These are phyloP conservation scores for Ciconia boyciana DNA, from an alignment of 2,113 vertebrate species.

Conservation along the genomic window DNA sequence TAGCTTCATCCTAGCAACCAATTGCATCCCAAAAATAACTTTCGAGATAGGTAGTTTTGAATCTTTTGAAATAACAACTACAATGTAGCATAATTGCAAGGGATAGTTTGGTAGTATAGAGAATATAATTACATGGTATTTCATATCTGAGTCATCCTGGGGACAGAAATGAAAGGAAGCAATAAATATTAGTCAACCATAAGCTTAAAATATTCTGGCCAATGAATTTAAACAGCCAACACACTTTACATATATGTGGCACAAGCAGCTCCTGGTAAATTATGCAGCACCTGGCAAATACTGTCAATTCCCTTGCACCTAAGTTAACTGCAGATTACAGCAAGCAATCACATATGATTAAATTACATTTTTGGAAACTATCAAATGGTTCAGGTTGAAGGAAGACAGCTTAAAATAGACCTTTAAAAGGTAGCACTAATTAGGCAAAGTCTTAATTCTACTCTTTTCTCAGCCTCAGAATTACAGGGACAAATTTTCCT, in stretches of 20 bases:
- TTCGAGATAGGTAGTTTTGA: neutral
- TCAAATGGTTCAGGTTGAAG: neutral
- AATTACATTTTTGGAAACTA: constrained; percentile 42
- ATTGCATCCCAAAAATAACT: neutral
- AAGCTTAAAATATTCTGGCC: constrained; percentile 1
- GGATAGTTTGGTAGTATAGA: neutral
- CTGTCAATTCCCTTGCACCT: neutral
- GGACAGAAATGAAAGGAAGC: neutral
- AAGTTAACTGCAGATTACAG: constrained; percentile 33
- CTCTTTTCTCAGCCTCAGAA: neutral
- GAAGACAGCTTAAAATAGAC: constrained; percentile 33
- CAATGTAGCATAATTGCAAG: constrained; percentile 17
- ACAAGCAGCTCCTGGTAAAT: neutral
- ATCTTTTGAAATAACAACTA: neutral
- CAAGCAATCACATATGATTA: constrained; percentile 49
- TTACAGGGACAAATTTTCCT: neutral
- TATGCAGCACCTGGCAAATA: constrained; percentile 18
- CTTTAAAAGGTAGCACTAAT: constrained; percentile 13
- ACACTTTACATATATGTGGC: neutral
- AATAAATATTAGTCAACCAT: constrained; percentile 2
- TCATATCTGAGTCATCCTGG: constrained; percentile 10
- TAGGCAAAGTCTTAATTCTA: neutral
- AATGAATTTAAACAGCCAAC: neutral
- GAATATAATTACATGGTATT: constrained; percentile 4
- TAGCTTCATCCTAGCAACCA: neutral